These are phyloP conservation scores for Caprella mutica DNA, from an alignment of 2,888 invertebrate genomes.

Conservation along the genomic window DNA sequence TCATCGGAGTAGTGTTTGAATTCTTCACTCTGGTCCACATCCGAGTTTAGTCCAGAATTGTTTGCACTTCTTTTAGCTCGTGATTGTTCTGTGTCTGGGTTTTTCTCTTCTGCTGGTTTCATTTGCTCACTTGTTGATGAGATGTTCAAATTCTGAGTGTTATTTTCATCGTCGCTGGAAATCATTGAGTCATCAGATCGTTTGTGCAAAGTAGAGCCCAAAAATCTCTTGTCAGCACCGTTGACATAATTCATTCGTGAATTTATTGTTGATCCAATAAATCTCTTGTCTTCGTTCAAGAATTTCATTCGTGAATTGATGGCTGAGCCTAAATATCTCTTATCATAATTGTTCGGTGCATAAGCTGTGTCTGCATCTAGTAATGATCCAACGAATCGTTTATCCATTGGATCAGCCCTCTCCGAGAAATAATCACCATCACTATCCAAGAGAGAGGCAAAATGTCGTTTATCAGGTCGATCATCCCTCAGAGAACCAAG, in stretches of 20 bases:
- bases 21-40: too few species aligned
- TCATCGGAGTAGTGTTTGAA: too few species aligned
- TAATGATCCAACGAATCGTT: slow-evolving; percentile 1
- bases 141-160: too few species aligned
- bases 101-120: too few species aligned
- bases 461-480: slow-evolving; percentile 3
- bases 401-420: not conserved
- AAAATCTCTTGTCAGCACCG: not conserved
- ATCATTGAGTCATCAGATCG: too few species aligned
- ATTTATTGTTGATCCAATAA: not conserved
- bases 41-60: too few species aligned
- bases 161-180: too few species aligned
- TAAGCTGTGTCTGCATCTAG: not conserved
- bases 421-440: not conserved
- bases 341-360: not conserved
- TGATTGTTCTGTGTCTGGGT: too few species aligned
- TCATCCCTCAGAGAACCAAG: not conserved
- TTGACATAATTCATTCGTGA: not conserved
- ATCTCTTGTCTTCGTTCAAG: slow-evolving; percentile 2
- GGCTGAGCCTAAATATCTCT: slow-evolving; percentile 1
- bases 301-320: slow-evolving; percentile 2
- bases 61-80: too few species aligned
- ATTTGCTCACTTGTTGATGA: too few species aligned
- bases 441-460: slow-evolving; percentile 1
- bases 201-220: too few species aligned